Evolutionary conservation across 1,140 invertebrate genomes (phyloP).

Genomic region (Carposina sasakii): DNA sequence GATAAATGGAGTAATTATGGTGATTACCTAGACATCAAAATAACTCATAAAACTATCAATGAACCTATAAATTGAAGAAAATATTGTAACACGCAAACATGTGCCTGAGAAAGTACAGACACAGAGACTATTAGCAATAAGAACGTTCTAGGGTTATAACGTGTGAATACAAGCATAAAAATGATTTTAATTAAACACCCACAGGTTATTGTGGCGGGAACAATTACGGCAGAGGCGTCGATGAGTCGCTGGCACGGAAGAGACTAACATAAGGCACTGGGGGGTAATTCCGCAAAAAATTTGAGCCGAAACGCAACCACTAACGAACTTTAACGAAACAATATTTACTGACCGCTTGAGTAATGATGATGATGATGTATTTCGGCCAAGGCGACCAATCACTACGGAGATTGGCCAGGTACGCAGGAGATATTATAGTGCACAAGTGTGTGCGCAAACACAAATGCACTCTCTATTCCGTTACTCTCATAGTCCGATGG

Average conservation of each 20-base stretch:
- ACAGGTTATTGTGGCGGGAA: slow-evolving; percentile 31
- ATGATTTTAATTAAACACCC: slow-evolving; percentile 39
- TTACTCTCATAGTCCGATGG: no score
- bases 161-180: slow-evolving; percentile 50
- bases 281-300: no score
- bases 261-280: slow-evolving; percentile 38
- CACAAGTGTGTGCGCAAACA: no score
- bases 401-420: no score
- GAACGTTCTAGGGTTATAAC: slow-evolving; percentile 33
- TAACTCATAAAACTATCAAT: slow-evolving; percentile 47
- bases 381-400: no score
- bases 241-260: slow-evolving; percentile 53
- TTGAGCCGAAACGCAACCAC: no score
- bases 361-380: no score
- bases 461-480: no score
- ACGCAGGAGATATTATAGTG: no score
- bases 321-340: no score
- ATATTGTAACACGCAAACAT: slow-evolving; percentile 42
- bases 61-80: slow-evolving; percentile 49
- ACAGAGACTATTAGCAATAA: slow-evolving; percentile 38
- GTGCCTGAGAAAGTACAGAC: slow-evolving; percentile 42
- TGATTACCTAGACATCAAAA: slow-evolving; percentile 42
- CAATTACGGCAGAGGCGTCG: slow-evolving; percentile 44
- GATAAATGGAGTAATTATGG: slow-evolving; percentile 42
- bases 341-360: no score